A percentile compares a stretch with the other conserved stretches of the same genome.
Conservation (phyloP, 2,797 vertebrate species). For the Uromys caudimaculatus region DNA sequence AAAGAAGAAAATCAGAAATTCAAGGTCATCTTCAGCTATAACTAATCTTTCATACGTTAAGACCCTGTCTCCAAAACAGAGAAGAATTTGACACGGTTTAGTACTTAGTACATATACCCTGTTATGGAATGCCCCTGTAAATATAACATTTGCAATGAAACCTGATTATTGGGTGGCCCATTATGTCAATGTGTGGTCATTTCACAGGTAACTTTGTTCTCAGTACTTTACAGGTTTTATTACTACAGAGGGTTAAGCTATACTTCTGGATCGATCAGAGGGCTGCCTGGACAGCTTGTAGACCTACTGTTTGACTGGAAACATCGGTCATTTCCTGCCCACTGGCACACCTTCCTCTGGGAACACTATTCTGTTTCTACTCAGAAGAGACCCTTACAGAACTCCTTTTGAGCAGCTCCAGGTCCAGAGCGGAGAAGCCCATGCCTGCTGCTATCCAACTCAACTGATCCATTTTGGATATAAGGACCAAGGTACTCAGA, state of each 20-base stretch:
- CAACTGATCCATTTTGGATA: background rate
- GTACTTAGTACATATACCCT: background rate
- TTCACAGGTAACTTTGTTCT: slow-evolving; percentile 36
- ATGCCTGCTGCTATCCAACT: background rate
- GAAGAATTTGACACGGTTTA: slow-evolving; percentile 7
- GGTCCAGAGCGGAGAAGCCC: background rate
- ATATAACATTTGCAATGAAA: slow-evolving; percentile 27
- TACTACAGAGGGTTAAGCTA: background rate
- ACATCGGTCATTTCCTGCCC: background rate
- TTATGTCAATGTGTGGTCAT: slow-evolving; percentile 37
- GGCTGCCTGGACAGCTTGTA: background rate
- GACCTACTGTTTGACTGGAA: background rate
- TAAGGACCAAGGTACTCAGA: background rate
- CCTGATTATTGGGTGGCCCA: background rate
- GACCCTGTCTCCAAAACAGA: background rate
- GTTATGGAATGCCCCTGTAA: background rate
- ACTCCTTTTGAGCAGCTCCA: background rate
- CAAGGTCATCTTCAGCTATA: background rate
- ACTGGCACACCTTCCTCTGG: background rate
- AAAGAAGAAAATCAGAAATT: background rate
- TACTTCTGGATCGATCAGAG: background rate
- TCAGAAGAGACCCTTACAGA: background rate
- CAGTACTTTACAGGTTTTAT: slow-evolving; percentile 9
- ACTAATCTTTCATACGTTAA: background rate
- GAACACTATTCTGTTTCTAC: background rate